Evolutionary conservation across 2,797 vertebrate genomes (phyloP).

Genomic region (Pachyuromys duprasi): DNA sequence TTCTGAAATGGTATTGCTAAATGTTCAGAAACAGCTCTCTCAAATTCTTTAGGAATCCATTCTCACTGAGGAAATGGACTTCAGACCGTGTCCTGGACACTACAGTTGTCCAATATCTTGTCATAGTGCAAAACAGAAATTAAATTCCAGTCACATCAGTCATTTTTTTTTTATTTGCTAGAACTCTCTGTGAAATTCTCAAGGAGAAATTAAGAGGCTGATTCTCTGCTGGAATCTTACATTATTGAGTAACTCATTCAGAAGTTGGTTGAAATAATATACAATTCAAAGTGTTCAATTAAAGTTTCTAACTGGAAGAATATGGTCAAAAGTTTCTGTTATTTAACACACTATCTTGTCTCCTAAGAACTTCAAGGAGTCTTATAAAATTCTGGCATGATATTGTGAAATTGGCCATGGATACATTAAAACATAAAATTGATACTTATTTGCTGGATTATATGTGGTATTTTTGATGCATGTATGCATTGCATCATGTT

Average conservation of each 20-base stretch:
- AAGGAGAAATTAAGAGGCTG: slow-evolving; percentile 57
- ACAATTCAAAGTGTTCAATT: slow-evolving; percentile 2
- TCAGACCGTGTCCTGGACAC: slow-evolving; percentile 17
- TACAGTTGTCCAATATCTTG: neutral
- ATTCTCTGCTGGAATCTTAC: neutral
- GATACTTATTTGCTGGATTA: neutral
- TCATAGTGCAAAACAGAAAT: slow-evolving; percentile 40
- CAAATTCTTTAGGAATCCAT: slow-evolving; percentile 39
- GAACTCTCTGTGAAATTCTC: slow-evolving; percentile 43
- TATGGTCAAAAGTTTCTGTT: neutral
- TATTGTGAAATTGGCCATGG: neutral
- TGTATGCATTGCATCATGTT: neutral
- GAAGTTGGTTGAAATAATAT: slow-evolving; percentile 19
- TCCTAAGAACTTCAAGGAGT: slow-evolving; percentile 9
- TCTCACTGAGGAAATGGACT: slow-evolving; percentile 60
- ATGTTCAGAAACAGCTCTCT: slow-evolving; percentile 20
- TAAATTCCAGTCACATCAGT: slow-evolving; percentile 26
- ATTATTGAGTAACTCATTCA: neutral
- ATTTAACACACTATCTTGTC: neutral
- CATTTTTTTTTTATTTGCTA: slow-evolving; percentile 59
- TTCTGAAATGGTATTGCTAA: slow-evolving; percentile 46
- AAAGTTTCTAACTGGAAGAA: slow-evolving; percentile 17
- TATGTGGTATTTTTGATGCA: neutral
- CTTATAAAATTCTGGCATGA: neutral
- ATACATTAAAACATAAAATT: neutral